A percentile compares a stretch with the other conserved stretches of the same genome.
phyloP scores from a whole-genome alignment of 2,888 invertebrate genomes.

The Barypeithes pellucidus region DNA sequence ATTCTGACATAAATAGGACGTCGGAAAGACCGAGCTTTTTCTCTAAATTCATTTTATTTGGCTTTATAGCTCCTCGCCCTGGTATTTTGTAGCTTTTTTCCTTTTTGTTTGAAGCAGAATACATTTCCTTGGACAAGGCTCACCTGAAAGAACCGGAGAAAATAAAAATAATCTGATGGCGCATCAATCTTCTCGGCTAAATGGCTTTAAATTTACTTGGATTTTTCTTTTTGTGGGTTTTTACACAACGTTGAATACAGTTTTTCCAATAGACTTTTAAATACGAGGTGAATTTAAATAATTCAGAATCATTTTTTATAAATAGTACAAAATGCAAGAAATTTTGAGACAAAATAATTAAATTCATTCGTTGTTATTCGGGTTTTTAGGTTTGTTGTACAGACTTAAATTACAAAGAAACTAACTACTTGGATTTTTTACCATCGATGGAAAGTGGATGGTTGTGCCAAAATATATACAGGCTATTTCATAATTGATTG shows the following conservation, averaged over 20 bases:
- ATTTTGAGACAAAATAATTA: too few relatives aligned
- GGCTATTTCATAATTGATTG: too few relatives aligned
- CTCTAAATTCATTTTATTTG: not conserved
- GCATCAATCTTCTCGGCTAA: constrained; percentile 37
- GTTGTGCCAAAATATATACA: too few relatives aligned
- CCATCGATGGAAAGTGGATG: too few relatives aligned
- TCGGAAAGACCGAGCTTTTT: not conserved
- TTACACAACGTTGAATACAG: constrained; percentile 1
- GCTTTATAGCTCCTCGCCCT: not conserved
- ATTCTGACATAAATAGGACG: not conserved
- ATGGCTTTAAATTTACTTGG: constrained; percentile 35
- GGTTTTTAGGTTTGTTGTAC: too few relatives aligned
- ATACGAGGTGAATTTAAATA: not conserved
- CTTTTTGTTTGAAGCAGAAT: constrained; percentile 10
- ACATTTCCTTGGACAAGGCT: constrained; percentile 30
- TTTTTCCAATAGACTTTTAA: not conserved
- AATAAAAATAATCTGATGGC: constrained; percentile 28
- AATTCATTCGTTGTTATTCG: too few relatives aligned
- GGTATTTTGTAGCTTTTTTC: not conserved
- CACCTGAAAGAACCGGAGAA: constrained; percentile 33
- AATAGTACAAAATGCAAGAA: too few relatives aligned
- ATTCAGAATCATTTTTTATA: too few relatives aligned
- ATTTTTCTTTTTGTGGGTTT: constrained; percentile 17
- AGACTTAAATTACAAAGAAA: too few relatives aligned
- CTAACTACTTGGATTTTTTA: too few relatives aligned